Evolutionary conservation across 2,113 vertebrate genomes (phyloP).

Genomic region (Illadopsis cleaveri): DNA sequence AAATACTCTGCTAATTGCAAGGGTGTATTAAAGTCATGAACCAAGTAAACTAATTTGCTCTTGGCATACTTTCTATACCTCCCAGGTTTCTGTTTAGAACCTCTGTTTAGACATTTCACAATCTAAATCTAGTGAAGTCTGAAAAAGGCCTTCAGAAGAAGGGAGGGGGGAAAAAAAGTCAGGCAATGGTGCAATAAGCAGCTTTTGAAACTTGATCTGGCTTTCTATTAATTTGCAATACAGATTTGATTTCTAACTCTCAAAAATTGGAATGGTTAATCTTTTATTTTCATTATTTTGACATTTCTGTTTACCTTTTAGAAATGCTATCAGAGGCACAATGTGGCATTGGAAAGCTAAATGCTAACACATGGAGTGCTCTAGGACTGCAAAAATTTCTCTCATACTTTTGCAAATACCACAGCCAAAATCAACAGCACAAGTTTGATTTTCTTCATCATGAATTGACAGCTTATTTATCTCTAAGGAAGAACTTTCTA

Average conservation of each 20-base stretch:
- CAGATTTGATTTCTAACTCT: slow-evolving; percentile 59
- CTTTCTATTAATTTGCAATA: slow-evolving; percentile 58
- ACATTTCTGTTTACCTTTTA: slow-evolving; percentile 78
- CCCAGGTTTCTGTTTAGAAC: slow-evolving; percentile 61
- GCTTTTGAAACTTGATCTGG: slow-evolving; percentile 20
- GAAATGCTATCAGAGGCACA: slow-evolving; percentile 71
- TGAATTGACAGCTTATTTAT: slow-evolving; percentile 91
- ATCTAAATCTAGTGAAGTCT: slow-evolving; percentile 42
- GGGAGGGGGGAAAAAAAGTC: not conserved
- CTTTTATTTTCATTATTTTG: slow-evolving; percentile 79
- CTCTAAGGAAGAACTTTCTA: slow-evolving; percentile 78
- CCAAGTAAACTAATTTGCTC: slow-evolving; percentile 60
- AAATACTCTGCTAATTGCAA: slow-evolving; percentile 53
- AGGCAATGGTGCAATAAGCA: slow-evolving; percentile 10
- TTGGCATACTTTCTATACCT: slow-evolving; percentile 30
- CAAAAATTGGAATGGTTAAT: slow-evolving; percentile 70
- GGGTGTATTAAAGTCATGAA: slow-evolving; percentile 62
- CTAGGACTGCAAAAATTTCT: slow-evolving; percentile 72
- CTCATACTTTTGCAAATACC: slow-evolving; percentile 73
- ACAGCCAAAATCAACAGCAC: slow-evolving; percentile 83
- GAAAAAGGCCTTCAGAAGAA: slow-evolving; percentile 28
- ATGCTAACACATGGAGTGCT: slow-evolving; percentile 79
- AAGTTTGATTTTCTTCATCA: slow-evolving; percentile 85
- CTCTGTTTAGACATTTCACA: slow-evolving; percentile 49
- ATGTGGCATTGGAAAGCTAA: slow-evolving; percentile 74